These are phyloP conservation scores for Pristionchus pacificus DNA, from an alignment of 1,140 invertebrate genomes.

Conservation along the genomic window DNA sequence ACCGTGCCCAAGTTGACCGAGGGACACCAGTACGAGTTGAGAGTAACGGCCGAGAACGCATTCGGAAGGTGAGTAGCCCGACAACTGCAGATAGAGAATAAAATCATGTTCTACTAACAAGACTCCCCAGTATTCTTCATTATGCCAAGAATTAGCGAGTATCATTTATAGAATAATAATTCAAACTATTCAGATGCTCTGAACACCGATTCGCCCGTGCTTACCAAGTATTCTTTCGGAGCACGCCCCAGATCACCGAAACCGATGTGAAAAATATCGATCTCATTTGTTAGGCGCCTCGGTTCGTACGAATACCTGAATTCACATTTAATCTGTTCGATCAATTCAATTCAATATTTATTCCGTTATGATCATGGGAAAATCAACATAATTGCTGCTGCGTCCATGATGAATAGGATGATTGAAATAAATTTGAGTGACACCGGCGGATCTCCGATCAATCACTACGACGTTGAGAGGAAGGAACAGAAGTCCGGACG, in stretches of 20 bases:
- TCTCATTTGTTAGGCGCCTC: constrained; percentile 64
- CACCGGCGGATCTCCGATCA: constrained; percentile 55
- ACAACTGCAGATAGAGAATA: no score
- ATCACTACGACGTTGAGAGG: constrained; percentile 62
- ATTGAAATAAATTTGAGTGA: constrained; percentile 33
- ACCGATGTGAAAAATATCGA: constrained; percentile 88
- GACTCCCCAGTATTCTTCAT: background rate
- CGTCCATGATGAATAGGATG: no score
- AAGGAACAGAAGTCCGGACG: constrained; percentile 85
- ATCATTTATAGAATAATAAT: no score
- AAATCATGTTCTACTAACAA: background rate
- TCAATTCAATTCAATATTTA: no score
- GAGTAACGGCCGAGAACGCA: constrained; percentile 82
- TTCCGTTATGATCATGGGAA: no score
- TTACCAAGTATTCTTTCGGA: constrained; percentile 89
- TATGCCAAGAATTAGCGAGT: no score
- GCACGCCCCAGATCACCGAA: constrained; percentile 81
- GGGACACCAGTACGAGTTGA: constrained; percentile 95
- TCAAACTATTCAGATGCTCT: constrained; percentile 74
- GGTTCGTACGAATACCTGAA: no score
- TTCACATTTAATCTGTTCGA: no score
- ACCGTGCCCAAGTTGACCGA: constrained; percentile 81
- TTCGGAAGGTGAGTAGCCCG: constrained; percentile 70
- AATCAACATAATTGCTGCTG: no score
- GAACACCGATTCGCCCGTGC: constrained; percentile 75